A percentile compares a stretch with the other conserved stretches of the same genome.
These are phyloP conservation scores for Heteromyza rotundicornis DNA, from an alignment of 2,888 invertebrate species.

Conservation along the genomic window DNA sequence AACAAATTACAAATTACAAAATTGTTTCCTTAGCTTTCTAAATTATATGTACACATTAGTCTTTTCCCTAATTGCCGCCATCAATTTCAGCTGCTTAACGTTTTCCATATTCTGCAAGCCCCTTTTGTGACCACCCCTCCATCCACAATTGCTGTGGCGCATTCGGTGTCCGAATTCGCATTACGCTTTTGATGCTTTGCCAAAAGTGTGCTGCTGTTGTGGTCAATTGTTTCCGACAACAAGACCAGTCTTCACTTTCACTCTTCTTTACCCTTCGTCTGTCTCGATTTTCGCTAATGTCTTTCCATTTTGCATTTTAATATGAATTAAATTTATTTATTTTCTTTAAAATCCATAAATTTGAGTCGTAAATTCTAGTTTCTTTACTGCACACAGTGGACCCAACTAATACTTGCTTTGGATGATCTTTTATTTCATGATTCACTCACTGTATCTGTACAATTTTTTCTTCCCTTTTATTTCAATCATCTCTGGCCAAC, in stretches of 20 bases:
- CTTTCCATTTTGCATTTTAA: not conserved
- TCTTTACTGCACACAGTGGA: not conserved
- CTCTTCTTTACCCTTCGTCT: not conserved
- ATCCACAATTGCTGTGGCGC: not conserved
- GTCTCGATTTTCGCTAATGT: not conserved
- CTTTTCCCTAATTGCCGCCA: not conserved
- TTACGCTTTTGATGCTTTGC: not conserved
- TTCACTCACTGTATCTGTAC: no score
- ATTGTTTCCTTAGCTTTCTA: slow-evolving; percentile 19
- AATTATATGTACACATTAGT: not conserved
- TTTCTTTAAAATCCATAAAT: not conserved
- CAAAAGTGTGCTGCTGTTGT: slow-evolving; percentile 1
- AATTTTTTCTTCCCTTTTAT: not conserved
- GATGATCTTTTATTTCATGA: no score
- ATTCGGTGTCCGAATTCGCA: not conserved
- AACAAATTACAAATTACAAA: slow-evolving; percentile 24
- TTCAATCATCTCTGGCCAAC: not conserved
- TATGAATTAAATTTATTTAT: no score
- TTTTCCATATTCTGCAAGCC: slow-evolving; percentile 7
- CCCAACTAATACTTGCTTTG: no score
- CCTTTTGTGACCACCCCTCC: not conserved
- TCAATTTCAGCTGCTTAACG: not conserved
- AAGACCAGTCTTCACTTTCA: not conserved
- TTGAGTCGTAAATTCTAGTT: not conserved
- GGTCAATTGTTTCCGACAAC: not conserved